Evolutionary conservation across 1,140 invertebrate species (phyloP), one percentile per base, ranked within the genome.

Genomic region (Chrysopa pallens): DNA sequence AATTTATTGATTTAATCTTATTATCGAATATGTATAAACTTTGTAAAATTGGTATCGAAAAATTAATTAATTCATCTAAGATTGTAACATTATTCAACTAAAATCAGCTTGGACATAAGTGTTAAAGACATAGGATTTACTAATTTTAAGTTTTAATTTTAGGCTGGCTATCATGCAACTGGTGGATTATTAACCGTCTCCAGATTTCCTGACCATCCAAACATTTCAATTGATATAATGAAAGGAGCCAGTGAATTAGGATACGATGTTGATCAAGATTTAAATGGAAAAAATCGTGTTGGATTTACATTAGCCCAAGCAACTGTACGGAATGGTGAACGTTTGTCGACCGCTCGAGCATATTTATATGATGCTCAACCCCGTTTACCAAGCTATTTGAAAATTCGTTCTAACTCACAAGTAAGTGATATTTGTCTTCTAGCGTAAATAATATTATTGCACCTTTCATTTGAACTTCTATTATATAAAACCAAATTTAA

Each of bases 341-440:
- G 89, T 37, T 92, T 88, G 56, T 87, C 80, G 48, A 85, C 84
- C 6, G 79, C 86, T 0, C 85, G 85, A 59, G 86, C 82, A 1
- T 91, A 88, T 50, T 55, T 91, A 2, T 33, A 33, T 33, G 31
- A 33, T 33, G n/a, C n/a, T 33, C 6, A 2, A 4, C 8, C 8
- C 2, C 8, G 31, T 4, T 23, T 23, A 23, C 17, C 17, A 23
- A 33, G 6, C 6, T 11, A 33, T 33, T 33, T 33, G n/a, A 33
- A 11, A 33, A 6, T 33, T 33, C 8, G n/a, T 9, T 4, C 31
- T 4, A 33, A 33, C 31, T 33, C 31, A 12, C 31, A 33, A 33
- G 31, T 33, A 12, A 33, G 31, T 33, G 17, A 23, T 23, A 3
- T 23, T 23, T 23, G 2, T 23, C 2, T 23, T 23, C 17, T 23